Conservation (phyloP, 2,797 vertebrate species). For the Sebastolobus alascanus region DNA sequence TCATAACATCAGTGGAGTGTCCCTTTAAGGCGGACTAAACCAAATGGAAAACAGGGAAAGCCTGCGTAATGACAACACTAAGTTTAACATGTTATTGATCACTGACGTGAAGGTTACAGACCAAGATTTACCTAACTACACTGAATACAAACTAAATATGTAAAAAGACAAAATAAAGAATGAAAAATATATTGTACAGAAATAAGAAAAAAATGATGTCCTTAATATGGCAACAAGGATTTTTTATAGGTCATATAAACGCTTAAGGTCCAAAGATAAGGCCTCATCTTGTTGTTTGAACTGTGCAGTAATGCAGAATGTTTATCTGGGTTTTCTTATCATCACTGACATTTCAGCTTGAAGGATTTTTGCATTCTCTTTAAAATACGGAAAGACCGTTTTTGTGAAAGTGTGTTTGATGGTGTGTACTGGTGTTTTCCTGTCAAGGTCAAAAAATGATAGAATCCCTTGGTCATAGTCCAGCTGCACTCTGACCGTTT, state of each 20-base stretch:
- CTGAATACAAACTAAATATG: not conserved
- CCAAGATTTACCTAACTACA: not conserved
- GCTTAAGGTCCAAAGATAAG: not conserved
- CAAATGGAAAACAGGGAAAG: not conserved
- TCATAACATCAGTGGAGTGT: not conserved
- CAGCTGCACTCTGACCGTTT: constrained; percentile 38
- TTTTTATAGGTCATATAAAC: not conserved
- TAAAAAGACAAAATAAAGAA: not conserved
- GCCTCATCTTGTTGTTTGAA: not conserved
- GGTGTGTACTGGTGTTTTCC: fast-evolving
- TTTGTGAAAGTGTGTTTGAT: constrained; percentile 14
- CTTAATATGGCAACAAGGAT: not conserved
- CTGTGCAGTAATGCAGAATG: not conserved
- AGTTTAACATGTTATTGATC: not conserved
- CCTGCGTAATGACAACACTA: not conserved
- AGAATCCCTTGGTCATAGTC: constrained; percentile 45
- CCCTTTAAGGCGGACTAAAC: not conserved
- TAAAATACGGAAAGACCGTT: constrained; percentile 34
- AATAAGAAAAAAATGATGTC: not conserved
- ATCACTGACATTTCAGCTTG: constrained; percentile 6
- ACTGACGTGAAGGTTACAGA: too few species aligned
- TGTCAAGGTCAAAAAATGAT: constrained; percentile 49
- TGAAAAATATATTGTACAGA: not conserved
- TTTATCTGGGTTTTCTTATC: fast-evolving
- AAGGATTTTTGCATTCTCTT: not conserved